These are phyloP conservation scores for Phymastichus coffea DNA, from an alignment of 1,140 invertebrate genomes.

Conservation along the genomic window DNA sequence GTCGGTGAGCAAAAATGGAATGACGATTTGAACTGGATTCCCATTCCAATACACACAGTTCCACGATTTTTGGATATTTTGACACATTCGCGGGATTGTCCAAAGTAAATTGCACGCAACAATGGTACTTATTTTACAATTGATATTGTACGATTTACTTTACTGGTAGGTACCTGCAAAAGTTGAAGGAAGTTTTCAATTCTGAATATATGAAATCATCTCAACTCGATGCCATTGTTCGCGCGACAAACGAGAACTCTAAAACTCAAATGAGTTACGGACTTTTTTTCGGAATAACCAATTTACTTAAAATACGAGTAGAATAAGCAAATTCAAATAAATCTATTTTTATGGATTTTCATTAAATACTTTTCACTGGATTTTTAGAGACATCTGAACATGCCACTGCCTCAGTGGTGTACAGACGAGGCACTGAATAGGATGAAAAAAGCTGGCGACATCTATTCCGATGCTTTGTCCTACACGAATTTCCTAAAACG, in stretches of 20 bases:
- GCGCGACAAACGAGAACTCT: too few species aligned
- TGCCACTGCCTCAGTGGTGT: neutral
- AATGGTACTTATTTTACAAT: too few species aligned
- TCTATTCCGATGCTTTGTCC: neutral
- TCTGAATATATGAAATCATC: neutral
- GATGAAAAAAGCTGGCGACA: neutral
- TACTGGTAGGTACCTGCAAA: neutral
- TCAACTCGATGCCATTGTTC: too few species aligned
- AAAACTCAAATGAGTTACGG: too few species aligned
- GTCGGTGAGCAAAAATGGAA: slow-evolving; percentile 52
- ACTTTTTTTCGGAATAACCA: too few species aligned
- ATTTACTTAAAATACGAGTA: too few species aligned
- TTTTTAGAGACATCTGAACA: slow-evolving; percentile 1
- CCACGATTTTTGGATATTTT: neutral
- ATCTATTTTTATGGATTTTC: too few species aligned
- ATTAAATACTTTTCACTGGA: too few species aligned
- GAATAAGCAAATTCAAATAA: too few species aligned
- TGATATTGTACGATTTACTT: too few species aligned
- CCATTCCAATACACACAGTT: slow-evolving; percentile 1
- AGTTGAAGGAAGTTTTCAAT: neutral
- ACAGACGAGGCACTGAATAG: neutral
- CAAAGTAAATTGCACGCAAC: neutral
- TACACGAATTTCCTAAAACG: neutral
- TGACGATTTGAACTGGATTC: slow-evolving; percentile 26
- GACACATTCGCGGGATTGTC: neutral